Evolutionary conservation across 2,113 vertebrate genomes (phyloP).

Genomic region (Scopus umbretta): DNA sequence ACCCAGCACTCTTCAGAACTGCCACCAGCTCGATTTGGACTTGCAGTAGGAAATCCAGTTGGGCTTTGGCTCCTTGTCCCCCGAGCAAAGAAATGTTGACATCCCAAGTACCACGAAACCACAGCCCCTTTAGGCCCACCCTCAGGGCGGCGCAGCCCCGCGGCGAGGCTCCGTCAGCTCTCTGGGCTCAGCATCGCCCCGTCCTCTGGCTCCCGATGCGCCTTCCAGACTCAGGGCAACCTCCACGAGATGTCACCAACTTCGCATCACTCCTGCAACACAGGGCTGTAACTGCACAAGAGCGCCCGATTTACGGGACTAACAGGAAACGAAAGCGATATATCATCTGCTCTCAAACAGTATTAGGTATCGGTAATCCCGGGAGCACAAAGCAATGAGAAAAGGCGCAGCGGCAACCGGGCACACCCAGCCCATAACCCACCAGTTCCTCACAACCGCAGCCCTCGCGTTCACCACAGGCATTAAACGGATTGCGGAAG

Average conservation of each 20-base stretch:
- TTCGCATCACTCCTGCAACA: not conserved
- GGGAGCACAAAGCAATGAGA: not conserved
- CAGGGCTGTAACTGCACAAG: not conserved
- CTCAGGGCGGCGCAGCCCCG: fast-evolving
- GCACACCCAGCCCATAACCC: not conserved
- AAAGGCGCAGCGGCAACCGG: not conserved
- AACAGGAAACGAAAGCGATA: not conserved
- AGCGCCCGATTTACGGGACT: not conserved
- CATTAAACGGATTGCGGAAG: not conserved
- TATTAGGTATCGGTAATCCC: not conserved
- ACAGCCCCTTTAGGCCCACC: too few species aligned
- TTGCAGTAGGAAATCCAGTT: not conserved
- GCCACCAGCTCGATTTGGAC: not conserved
- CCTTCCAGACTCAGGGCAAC: not conserved
- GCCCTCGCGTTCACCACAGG: fast-evolving
- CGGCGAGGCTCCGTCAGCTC: not conserved
- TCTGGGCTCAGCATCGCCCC: not conserved
- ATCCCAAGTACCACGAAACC: not conserved
- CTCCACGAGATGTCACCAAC: not conserved
- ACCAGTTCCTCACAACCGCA: not conserved
- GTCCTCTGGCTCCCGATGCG: fast-evolving
- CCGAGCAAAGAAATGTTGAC: fast-evolving
- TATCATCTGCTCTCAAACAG: not conserved
- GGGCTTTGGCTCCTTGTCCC: not conserved
- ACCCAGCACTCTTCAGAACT: not conserved